Base-by-base conservation (phyloP, 2,888 invertebrate genomes). In the Habroteleia sp. region DNA sequence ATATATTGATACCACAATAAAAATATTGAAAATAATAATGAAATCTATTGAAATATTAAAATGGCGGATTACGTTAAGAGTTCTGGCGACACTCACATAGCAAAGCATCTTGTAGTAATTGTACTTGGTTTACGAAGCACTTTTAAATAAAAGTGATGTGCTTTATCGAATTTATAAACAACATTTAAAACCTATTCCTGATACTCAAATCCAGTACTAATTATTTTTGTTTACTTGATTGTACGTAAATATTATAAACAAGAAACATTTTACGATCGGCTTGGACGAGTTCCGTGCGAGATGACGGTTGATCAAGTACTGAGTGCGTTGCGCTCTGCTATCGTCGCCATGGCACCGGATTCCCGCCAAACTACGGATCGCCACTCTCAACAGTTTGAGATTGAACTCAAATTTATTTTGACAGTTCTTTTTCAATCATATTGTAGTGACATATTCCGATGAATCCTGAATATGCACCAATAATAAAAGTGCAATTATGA, bases 241-340 rank as follows among this genome's bases (percentile, higher is more conserved):
- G 37, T 13, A 7, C n/a, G 20, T 4, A 3, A 14, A 6, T 14
- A 31, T 13, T 41, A 25, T 5, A 25, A 25, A 20, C 20, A n/a
- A 14, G 11, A 0, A 46, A 37, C 37, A 46, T 48, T 27, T 6
- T 23, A 1, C 37, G 44, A 66, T 73, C 60, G 41, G 60, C 42
- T 58, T 62, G 46, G 20, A 46, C 39, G 27, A 29, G 66, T 68
- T 68, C 74, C 74, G 68, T 48, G 54, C 74, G 48, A 68, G 42
- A 63, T 74, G 68, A 56, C 56, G 74, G 74, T 58, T 74, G 68
- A 74, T 74, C 68, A 48, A 56, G 56, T 74, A 74, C 74, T 74
- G 73, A 66, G 65, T 58, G 72, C 50, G 39, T 58, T 63, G 72
- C 58, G 65, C 72, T 65, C 42, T 25, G 25, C 52, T 10, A 42